Evolutionary conservation across 2,113 vertebrate genomes (phyloP), one percentile per base, ranked within the genome.

Genomic region (Chlamydotis undulata): DNA sequence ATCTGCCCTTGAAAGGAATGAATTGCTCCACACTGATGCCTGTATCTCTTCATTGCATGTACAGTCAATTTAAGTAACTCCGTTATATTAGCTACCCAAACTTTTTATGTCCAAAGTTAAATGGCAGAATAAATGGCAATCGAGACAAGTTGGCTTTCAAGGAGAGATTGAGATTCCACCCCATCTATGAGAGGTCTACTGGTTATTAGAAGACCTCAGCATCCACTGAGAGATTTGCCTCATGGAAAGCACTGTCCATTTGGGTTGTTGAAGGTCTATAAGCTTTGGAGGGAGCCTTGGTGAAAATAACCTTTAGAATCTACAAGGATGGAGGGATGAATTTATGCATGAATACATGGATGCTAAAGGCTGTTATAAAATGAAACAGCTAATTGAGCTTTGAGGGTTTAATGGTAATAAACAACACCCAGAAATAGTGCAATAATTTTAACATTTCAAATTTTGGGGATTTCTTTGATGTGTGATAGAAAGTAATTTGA

Each of bases 401-500:
- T 69, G 83, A 94, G 60, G 19, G 21, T 76, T 89, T 71, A 60
- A 61, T 56, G 65, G 53, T 25, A 87, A 96, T 64, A 95, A 96
- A 87, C 73, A 93, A 59, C 69, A 87, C 60, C 29, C 76, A 82
- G 73, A 76, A 96, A 95, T 14, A 94, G 61, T n/a, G 0, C 41
- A 60, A 60, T 35, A 91, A 95, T 92, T 87, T 68, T 77, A 94
- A 79, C 73, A 75, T 19, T 65, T 26, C 69, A 94, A 55, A 94
- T 87, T 97, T 65, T 56, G 65, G 59, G 69, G 39, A 23, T 90
- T 91, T 85, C 87, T 95, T 91, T 96, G 89, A 94, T 95, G 91
- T 96, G 63, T 85, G 84, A 79, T 91, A 91, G 81, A 89, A 96
- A 93, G 57, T 57, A 96, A 96, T 96, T 91, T 94, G 84, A 93